phyloP scores from a whole-genome alignment of 2,888 invertebrate species.

The Callinectes sapidus region DNA sequence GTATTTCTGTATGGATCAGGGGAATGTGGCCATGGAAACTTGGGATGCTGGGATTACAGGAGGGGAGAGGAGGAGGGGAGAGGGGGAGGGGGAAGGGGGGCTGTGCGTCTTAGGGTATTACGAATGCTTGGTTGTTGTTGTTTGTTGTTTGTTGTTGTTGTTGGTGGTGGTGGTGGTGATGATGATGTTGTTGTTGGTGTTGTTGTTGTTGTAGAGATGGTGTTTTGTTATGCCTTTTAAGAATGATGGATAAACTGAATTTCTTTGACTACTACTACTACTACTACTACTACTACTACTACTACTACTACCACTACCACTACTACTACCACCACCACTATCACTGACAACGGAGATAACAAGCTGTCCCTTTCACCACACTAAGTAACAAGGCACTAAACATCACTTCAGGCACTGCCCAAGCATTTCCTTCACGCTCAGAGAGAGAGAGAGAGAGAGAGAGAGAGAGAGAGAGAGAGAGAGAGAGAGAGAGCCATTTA shows the following conservation, averaged over 20 bases:
- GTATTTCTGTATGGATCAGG: neutral
- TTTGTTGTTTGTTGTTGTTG: neutral
- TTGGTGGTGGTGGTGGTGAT: neutral
- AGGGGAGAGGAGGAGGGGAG: too few relatives aligned
- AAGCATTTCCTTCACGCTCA: neutral
- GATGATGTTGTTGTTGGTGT: too few relatives aligned
- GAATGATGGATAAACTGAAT: too few relatives aligned
- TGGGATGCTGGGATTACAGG: neutral
- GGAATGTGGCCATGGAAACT: constrained; percentile 28
- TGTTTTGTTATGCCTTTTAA: too few relatives aligned
- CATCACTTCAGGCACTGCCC: neutral
- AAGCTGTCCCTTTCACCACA: neutral
- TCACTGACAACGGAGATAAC: neutral
- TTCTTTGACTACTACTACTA: neutral
- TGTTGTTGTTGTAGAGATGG: too few relatives aligned
- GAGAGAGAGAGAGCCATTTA: neutral
- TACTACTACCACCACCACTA: too few relatives aligned
- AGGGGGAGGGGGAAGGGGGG: neutral
- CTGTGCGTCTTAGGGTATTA: neutral
- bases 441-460: constrained; percentile 36
- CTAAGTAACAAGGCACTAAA: neutral
- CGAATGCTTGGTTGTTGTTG: neutral
- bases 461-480: constrained; percentile 44
- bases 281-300: constrained; percentile 16
- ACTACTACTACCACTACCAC: too few relatives aligned